phyloP scores from a whole-genome alignment of 2,113 vertebrate genomes.

The Rhombomys opimus region DNA sequence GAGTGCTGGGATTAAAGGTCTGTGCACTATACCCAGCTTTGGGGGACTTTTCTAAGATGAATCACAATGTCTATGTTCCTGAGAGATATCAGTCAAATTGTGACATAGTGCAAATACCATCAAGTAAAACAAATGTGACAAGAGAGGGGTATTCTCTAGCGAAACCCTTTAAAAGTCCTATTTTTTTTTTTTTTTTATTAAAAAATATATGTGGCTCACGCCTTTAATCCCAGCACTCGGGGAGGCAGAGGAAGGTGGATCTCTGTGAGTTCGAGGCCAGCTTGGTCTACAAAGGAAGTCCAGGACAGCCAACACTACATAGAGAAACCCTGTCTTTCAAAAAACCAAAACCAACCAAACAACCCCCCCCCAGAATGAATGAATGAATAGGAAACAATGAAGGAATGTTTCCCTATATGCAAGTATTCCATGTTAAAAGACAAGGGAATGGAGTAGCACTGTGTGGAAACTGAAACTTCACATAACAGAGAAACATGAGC shows the following conservation, averaged over 20 bases:
- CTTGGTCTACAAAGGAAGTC: too few relatives aligned
- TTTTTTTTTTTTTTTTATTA: neutral
- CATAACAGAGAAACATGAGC: neutral
- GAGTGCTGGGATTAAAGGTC: neutral
- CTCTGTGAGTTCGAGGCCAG: too few relatives aligned
- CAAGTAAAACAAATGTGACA: constrained; percentile 16
- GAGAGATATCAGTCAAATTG: constrained; percentile 28
- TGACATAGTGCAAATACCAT: constrained; percentile 41
- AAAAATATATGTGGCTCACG: neutral
- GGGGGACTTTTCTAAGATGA: constrained; percentile 33
- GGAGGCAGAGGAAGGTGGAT: too few relatives aligned
- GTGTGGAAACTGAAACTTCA: neutral
- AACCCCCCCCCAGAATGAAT: neutral
- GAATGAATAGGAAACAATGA: neutral
- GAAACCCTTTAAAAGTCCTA: constrained; percentile 38
- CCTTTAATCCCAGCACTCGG: too few relatives aligned
- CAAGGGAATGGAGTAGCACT: neutral
- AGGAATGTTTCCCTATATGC: neutral
- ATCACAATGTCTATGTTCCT: neutral
- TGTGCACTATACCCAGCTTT: neutral
- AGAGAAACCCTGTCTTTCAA: too few relatives aligned
- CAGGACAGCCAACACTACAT: too few relatives aligned
- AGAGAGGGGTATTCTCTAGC: neutral
- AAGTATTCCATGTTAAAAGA: neutral
- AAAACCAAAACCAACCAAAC: too few relatives aligned